These are phyloP conservation scores for Zootermopsis nevadensis DNA, from an alignment of 2,888 invertebrate genomes.

Conservation along the genomic window DNA sequence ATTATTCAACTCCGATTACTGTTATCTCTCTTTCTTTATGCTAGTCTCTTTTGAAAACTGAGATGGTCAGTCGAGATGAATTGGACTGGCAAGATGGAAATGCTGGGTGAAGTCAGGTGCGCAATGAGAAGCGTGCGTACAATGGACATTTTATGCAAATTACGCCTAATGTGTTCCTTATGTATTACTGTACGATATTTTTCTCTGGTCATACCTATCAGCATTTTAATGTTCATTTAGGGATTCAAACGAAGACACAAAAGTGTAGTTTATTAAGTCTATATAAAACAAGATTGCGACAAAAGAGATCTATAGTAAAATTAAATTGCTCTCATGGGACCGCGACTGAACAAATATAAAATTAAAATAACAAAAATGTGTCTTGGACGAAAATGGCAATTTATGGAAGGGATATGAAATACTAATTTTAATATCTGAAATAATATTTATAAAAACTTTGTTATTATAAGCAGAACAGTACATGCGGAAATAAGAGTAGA, in stretches of 20 bases:
- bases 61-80: constrained; percentile 31
- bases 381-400: too few species aligned
- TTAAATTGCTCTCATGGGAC: too few species aligned
- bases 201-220: neutral
- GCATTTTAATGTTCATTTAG: neutral
- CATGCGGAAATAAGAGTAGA: too few species aligned
- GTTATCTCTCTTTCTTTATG: constrained; percentile 22
- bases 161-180: neutral
- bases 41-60: constrained; percentile 20
- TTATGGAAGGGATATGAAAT: too few species aligned
- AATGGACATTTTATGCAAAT: constrained; percentile 25
- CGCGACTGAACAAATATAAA: too few species aligned
- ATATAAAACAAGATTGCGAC: neutral
- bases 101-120: constrained; percentile 19
- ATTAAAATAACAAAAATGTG: too few species aligned
- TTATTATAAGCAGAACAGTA: too few species aligned
- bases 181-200: neutral
- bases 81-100: constrained; percentile 30
- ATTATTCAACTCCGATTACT: constrained; percentile 43
- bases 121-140: neutral
- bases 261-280: neutral
- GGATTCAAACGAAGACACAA: neutral
- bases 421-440: too few species aligned
- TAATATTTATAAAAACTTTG: too few species aligned
- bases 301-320: too few species aligned